Conservation (phyloP, 92 coral and sea anemone genomes). For the Bergia sp. region DNA sequence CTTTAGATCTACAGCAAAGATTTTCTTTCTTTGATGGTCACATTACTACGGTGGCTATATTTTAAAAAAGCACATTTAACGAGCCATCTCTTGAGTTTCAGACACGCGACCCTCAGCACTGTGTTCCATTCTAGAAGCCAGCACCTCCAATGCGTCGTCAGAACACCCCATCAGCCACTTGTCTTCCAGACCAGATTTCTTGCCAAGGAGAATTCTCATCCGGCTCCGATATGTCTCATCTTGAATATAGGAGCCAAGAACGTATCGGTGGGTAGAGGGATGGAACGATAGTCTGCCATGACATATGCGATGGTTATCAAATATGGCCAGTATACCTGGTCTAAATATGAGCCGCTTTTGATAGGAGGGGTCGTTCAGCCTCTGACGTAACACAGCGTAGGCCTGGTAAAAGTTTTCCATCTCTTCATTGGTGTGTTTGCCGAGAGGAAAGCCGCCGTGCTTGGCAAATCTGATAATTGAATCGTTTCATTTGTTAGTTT, state of each 20-base stretch:
- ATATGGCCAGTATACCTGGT: constrained; percentile 35
- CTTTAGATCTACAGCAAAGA: too few relatives aligned
- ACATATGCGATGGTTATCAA: constrained; percentile 37
- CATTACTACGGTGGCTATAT: too few relatives aligned
- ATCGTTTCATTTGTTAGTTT: too few relatives aligned
- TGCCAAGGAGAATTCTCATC: constrained; percentile 55
- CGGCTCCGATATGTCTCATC: constrained; percentile 46
- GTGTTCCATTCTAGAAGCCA: constrained; percentile 35
- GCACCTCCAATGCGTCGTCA: constrained; percentile 53
- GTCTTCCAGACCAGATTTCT: constrained; percentile 53
- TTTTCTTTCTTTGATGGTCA: too few relatives aligned
- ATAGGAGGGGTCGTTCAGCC: constrained; percentile 46
- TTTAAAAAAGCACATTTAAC: neutral
- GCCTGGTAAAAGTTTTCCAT: constrained; percentile 57
- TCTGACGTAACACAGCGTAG: constrained; percentile 30
- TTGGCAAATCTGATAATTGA: constrained; percentile 28
- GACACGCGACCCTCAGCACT: neutral
- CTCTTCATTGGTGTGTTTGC: constrained; percentile 36
- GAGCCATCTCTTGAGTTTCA: neutral
- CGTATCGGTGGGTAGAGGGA: constrained; percentile 36
- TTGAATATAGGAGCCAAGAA: constrained; percentile 37
- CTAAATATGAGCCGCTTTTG: constrained; percentile 23
- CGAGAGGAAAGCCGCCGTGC: constrained; percentile 39
- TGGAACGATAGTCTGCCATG: constrained; percentile 36
- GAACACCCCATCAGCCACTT: constrained; percentile 67